Evolutionary conservation across 2,888 invertebrate genomes (phyloP).

Genomic region (Ceriagrion tenellum): DNA sequence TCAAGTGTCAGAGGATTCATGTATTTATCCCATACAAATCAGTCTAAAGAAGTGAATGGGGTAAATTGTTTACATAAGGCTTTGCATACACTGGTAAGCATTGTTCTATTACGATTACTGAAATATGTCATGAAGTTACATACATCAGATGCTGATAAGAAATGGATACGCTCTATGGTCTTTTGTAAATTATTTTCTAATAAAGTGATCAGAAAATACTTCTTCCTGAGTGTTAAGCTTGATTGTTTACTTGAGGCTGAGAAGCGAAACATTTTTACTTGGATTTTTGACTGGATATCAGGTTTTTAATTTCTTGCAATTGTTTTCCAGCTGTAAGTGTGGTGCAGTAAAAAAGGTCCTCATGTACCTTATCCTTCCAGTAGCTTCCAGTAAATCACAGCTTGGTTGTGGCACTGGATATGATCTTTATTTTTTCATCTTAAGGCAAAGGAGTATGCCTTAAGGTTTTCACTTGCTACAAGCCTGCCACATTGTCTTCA

Average conservation of each 20-base stretch:
- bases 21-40: neutral
- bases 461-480: no score
- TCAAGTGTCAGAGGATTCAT: neutral
- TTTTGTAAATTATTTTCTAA: conserved; percentile 17
- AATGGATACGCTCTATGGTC: neutral
- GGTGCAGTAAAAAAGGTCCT: conserved; percentile 2
- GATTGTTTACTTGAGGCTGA: neutral
- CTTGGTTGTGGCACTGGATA: neutral
- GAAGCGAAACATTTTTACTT: neutral
- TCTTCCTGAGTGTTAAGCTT: neutral
- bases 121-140: neutral
- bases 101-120: neutral
- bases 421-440: neutral
- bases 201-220: neutral
- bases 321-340: neutral
- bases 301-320: neutral
- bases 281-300: neutral
- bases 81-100: neutral
- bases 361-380: neutral
- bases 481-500: no score
- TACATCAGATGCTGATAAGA: neutral
- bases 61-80: neutral
- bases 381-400: neutral
- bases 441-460: neutral
- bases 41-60: neutral